Evolutionary conservation across 2,888 invertebrate genomes (phyloP), one percentile per base, ranked within the genome.

Genomic region (Oscheius myriophilus): DNA sequence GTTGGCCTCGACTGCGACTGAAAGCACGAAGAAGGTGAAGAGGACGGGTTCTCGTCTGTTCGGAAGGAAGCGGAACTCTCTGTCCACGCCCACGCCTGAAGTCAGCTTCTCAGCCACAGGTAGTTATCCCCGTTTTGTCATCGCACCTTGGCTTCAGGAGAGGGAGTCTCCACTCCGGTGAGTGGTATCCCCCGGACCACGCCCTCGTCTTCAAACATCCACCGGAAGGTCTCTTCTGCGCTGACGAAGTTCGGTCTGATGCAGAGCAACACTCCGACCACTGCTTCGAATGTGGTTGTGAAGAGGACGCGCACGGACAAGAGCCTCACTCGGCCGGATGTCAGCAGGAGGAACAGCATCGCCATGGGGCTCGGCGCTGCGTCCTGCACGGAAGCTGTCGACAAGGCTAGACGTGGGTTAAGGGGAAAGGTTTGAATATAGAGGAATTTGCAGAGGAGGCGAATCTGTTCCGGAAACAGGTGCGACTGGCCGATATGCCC

Each of bases 21-120:
- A 23, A n/a, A 33, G 49, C 26, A 49, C 23, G 6, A 26, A 33
- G 33, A 33, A 49, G 11, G 18, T 61, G 39, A 23, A n/a, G 25
- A 59, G 59, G 43, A 46, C 59, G 9, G 61, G 49, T 12, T 26
- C 26, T n/a, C 45, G 39, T 25, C 25, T 61, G 4, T 61, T 61
- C n/a, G 46, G 61, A 21, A 61, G 49, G 4, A 61, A 49, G 25
- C 14, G 61, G 7, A 25, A 25, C 16, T 49, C 49, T n/a, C 25
- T 61, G 12, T 46, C 49, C n/a, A 49, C 26, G 16, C 49, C 61
- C n/a, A 49, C 46, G 4, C 23, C 33, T 16, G 16, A 26, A n/a
- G 21, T 61, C 39, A 61, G 61, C 26, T 49, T 53, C 33, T 53
- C 33, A 53, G 4, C 33, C 33, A 23, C 33, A 21, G 26, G 26